Base-by-base conservation (phyloP, 2,888 invertebrate genomes). In the Rhagium mordax region DNA sequence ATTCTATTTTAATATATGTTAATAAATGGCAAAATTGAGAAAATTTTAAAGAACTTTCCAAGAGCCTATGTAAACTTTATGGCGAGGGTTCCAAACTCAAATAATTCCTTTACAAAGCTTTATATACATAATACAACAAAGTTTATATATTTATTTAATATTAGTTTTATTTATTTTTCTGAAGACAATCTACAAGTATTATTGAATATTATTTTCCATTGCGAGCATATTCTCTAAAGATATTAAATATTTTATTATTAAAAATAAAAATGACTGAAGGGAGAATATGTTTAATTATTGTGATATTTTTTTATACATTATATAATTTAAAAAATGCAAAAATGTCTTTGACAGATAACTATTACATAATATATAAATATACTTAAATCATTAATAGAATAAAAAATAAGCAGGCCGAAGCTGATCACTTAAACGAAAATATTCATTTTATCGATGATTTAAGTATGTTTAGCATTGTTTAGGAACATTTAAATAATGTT, bases 211-310 rank as follows among this genome's bases (percentile, higher is more conserved):
- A 41, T 71, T 67, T 62, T 60, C 3, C 53, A 62, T 65, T 60
- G 15, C 27, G 27, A 60, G 64, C 71, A 75, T 75, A 72, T 73
- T 70, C 75, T 73, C 72, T 73, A 59, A 74, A 70, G 13, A 49
- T 64, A 64, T 64, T 64, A 64, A 70, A 48, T 68, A 70, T 68
- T 73, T 68, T 71, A 75, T 69, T 73, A 65, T 49, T 53, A 59
- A 20, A 57, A 49, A 73, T 60, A 69, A 71, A 74, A 72, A 64
- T 59, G 70, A 76, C 76, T 76, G 76, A 76, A 51, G 60, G 59
- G 74, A 71, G 70, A 70, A 74, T 72, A 76, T 71, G 70, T 76
- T 70, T 62, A 71, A 67, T 18, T 70, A 70, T 76, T 76, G 76
- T 76, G 76, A 76, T 76, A 76, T 75, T 76, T 72, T 66, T 64